Base-by-base conservation (phyloP, 2,113 vertebrate genomes). In the Mohoua ochrocephala region DNA sequence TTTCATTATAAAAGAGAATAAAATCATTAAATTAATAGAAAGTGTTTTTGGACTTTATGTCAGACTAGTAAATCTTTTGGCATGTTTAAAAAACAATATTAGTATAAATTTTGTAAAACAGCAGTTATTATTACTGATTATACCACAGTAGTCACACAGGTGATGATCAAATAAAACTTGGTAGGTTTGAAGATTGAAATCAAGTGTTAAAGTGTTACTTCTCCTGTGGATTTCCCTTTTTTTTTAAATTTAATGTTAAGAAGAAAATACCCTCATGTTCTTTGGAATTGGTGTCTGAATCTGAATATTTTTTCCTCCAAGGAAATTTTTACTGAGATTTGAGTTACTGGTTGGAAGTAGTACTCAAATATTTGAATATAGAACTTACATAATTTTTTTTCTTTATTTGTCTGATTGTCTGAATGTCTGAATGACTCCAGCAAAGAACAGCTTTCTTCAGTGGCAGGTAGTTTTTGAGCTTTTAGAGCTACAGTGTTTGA, bases 31-130 rank as follows among this genome's bases (percentile, higher is more conserved):
- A 53, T 12, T 45, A 44, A 95, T 76, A 87, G 87, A 54, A 88
- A 82, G 9, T 92, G 28, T 1, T 37, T 96, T 96, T 95, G 68
- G 87, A 69, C 47, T 84, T 96, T 69, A 39, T 93, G 54, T 75
- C 45, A 93, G 79, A 88, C 50, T 92, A 60, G 75, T 63, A 95
- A 89, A 95, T 83, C 37, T 63, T 96, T 94, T 89, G 57, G 68
- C 45, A 95, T 77, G 37, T 91, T 95, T 84, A 42, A 82, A 92
- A 83, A 57, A 44, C 73, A 77, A 61, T 94, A 63, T 76, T 94
- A 94, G 92, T 89, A n/a, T n/a, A 76, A 89, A 93, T n/a, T 90
- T 31, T 91, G 52, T 92, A 92, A 92, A 91, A 33, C 71, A 96
- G 44, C 11, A 71, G 91, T 81, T 95, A 11, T 31, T 95, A 68